A percentile compares a stretch with the other conserved stretches of the same genome.
phyloP scores from a whole-genome alignment of 1,140 invertebrate species.

The Eriocheir sinensis region DNA sequence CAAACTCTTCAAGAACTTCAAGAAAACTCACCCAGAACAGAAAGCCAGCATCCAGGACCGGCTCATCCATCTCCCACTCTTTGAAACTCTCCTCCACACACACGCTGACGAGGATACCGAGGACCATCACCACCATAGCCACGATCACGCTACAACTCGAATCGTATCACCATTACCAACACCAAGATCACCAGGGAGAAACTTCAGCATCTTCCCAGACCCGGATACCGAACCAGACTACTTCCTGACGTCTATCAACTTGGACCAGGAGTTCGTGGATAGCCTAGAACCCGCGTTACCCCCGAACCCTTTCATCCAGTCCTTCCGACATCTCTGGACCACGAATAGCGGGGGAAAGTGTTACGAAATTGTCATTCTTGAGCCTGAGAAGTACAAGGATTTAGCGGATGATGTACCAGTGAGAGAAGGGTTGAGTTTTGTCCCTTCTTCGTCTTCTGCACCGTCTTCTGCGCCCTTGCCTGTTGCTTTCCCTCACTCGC shows the following conservation, averaged over 20 bases:
- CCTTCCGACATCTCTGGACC: neutral
- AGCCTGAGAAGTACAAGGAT: neutral
- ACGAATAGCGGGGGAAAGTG: neutral
- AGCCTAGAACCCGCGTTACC: neutral
- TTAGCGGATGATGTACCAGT: neutral
- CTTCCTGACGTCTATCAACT: constrained; percentile 42
- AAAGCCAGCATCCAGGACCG: neutral
- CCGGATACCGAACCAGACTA: constrained; percentile 6
- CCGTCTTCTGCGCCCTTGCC: too few species aligned
- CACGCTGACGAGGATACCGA: neutral
- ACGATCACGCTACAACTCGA: neutral
- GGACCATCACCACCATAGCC: neutral
- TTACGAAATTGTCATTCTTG: constrained; percentile 59
- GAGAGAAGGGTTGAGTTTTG: too few species aligned
- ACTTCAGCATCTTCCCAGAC: constrained; percentile 37
- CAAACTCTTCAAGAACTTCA: neutral
- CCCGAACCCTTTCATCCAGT: constrained; percentile 30
- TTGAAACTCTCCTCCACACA: neutral
- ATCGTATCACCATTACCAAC: neutral
- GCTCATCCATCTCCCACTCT: neutral
- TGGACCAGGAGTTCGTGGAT: neutral
- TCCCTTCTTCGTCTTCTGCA: too few species aligned
- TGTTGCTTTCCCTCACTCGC: too few species aligned
- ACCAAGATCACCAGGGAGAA: too few species aligned
- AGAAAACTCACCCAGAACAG: neutral